Percentiles rank a stretch among this genome's conserved stretches.
Conservation (phyloP, 2,113 vertebrate genomes). For the Panthera leo region DNA sequence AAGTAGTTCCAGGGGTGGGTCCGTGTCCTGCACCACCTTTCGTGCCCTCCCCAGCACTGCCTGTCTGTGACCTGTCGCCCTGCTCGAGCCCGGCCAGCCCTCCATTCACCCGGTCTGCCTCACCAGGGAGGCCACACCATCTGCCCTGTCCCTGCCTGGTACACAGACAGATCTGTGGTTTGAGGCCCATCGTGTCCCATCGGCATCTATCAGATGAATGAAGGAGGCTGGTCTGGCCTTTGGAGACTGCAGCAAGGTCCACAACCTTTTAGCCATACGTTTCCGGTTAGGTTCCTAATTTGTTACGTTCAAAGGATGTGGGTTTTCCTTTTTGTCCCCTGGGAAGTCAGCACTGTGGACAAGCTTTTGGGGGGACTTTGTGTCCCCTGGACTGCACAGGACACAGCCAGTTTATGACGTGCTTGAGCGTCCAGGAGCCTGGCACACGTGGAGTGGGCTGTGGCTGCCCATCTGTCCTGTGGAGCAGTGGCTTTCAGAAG, state of each 20-base stretch:
- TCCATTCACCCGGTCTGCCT: neutral
- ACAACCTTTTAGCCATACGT: accelerated
- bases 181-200: neutral
- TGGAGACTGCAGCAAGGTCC: neutral
- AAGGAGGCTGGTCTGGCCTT: neutral
- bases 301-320: accelerated
- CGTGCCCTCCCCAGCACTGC: neutral
- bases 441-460: accelerated
- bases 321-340: neutral
- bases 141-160: neutral
- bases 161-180: accelerated
- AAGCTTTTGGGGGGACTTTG: neutral
- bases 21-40: accelerated
- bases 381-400: neutral
- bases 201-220: accelerated
- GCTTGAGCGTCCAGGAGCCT: neutral
- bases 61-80: neutral
- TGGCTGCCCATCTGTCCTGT: neutral
- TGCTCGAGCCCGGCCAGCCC: neutral
- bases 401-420: neutral
- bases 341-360: neutral
- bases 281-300: neutral
- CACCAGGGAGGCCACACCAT: accelerated
- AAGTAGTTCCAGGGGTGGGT: accelerated
- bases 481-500: neutral